Evolutionary conservation across 2,113 vertebrate genomes (phyloP).

Genomic region (Chaetorhynchus papuensis): DNA sequence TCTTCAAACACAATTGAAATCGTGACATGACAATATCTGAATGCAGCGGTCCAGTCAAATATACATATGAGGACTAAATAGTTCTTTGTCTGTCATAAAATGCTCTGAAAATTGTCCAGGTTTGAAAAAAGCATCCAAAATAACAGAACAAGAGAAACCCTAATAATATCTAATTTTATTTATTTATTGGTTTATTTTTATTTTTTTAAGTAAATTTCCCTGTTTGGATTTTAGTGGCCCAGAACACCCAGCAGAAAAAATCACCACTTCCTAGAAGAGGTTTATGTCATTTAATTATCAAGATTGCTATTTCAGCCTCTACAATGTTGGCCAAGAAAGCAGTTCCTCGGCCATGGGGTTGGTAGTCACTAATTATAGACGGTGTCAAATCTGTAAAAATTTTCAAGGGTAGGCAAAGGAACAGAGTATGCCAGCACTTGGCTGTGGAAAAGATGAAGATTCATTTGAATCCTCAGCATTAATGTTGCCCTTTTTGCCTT

Average conservation of each 20-base stretch:
- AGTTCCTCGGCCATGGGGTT: rapidly evolving
- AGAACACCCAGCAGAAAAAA: neutral
- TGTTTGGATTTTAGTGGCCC: neutral
- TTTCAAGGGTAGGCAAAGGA: neutral
- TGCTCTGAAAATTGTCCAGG: neutral
- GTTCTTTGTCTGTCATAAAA: neutral
- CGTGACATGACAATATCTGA: neutral
- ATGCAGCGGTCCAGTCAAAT: neutral
- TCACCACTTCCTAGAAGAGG: neutral
- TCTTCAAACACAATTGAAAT: neutral
- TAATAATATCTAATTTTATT: neutral
- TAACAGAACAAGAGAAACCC: neutral
- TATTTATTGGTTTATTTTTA: neutral
- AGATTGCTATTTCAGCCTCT: neutral
- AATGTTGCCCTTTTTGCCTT: neutral
- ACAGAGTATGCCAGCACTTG: rapidly evolving
- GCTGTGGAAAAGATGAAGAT: neutral
- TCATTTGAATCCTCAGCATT: neutral
- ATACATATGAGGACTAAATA: neutral
- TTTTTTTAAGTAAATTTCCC: neutral
- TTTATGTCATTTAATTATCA: neutral
- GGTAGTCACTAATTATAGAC: neutral
- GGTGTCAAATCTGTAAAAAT: neutral
- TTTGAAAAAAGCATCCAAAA: neutral
- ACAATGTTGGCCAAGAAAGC: neutral